A percentile compares a stretch with the other conserved stretches of the same genome.
These are phyloP conservation scores for Gryllus longicercus DNA, from an alignment of 2,888 invertebrate genomes.

Conservation along the genomic window DNA sequence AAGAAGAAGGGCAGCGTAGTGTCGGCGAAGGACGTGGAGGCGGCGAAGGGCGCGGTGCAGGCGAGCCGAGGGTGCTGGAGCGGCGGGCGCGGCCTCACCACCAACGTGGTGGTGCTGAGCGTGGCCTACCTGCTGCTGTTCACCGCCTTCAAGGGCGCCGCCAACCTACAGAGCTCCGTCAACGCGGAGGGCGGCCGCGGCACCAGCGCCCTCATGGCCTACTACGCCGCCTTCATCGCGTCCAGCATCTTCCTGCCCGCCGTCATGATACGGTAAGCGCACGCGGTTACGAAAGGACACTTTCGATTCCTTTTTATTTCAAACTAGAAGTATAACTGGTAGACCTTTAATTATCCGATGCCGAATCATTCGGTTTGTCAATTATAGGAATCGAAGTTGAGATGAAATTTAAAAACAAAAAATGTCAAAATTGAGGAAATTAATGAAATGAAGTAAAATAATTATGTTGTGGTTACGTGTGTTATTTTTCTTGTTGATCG, in stretches of 20 bases:
- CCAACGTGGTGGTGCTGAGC: slow-evolving; percentile 80
- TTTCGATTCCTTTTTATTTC: not conserved
- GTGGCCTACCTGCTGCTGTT: slow-evolving; percentile 88
- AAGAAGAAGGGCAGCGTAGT: not conserved
- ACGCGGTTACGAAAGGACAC: not conserved
- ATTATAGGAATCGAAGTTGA: not conserved
- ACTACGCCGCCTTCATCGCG: slow-evolving; percentile 82
- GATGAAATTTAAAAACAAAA: too few species aligned
- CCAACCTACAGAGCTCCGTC: slow-evolving; percentile 79
- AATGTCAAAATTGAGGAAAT: too few species aligned
- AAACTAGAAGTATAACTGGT: too few species aligned
- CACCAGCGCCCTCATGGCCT: slow-evolving; percentile 75
- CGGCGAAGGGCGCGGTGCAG: too few species aligned
- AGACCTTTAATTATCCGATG: too few species aligned
- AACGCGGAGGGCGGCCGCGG: slow-evolving; percentile 80
- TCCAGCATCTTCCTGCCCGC: slow-evolving; percentile 88
- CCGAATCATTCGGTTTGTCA: too few species aligned
- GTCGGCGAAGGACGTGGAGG: not conserved
- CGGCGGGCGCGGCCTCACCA: slow-evolving; percentile 60
- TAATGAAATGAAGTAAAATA: too few species aligned
- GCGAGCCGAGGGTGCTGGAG: not conserved
- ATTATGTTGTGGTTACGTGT: too few species aligned
- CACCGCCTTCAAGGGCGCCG: slow-evolving; percentile 84
- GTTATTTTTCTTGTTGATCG: too few species aligned
- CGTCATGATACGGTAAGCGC: slow-evolving; percentile 53